These are phyloP conservation scores for Pterois miles DNA, from an alignment of 2,797 vertebrate genomes.

Conservation along the genomic window DNA sequence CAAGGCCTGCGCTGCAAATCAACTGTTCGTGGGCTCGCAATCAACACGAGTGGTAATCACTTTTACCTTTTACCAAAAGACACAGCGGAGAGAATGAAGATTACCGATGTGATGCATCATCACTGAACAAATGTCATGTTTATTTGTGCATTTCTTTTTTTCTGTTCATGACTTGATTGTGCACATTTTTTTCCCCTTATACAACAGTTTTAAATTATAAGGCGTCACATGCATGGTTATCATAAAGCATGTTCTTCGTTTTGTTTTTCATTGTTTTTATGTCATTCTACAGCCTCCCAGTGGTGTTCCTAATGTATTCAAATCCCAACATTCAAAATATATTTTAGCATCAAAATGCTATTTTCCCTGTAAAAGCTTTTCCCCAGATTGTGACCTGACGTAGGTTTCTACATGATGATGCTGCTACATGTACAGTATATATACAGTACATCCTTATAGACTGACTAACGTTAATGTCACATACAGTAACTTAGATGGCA, in stretches of 20 bases:
- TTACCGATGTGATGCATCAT: neutral
- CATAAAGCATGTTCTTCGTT: neutral
- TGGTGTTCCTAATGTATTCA: too few relatives aligned
- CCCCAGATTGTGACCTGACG: too few relatives aligned
- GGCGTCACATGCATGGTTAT: neutral
- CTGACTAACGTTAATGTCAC: too few relatives aligned
- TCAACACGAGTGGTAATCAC: conserved; percentile 35
- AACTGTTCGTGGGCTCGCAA: conserved; percentile 19
- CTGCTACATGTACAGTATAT: too few relatives aligned
- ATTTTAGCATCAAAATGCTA: too few relatives aligned
- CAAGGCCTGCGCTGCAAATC: conserved; percentile 2
- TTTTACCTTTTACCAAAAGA: neutral
- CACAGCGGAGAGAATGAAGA: neutral
- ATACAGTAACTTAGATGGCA: too few relatives aligned
- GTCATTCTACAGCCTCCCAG: too few relatives aligned
- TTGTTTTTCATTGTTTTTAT: too few relatives aligned
- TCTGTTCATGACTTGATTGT: neutral
- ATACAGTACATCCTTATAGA: too few relatives aligned
- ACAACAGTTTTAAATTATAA: neutral
- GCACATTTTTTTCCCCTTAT: neutral
- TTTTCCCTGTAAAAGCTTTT: too few relatives aligned
- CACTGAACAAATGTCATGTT: neutral
- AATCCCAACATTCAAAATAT: too few relatives aligned
- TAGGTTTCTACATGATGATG: too few relatives aligned
- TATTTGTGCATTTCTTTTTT: neutral